Base-by-base conservation (phyloP, 2,113 vertebrate genomes). In the Festucalex cinctus region DNA sequence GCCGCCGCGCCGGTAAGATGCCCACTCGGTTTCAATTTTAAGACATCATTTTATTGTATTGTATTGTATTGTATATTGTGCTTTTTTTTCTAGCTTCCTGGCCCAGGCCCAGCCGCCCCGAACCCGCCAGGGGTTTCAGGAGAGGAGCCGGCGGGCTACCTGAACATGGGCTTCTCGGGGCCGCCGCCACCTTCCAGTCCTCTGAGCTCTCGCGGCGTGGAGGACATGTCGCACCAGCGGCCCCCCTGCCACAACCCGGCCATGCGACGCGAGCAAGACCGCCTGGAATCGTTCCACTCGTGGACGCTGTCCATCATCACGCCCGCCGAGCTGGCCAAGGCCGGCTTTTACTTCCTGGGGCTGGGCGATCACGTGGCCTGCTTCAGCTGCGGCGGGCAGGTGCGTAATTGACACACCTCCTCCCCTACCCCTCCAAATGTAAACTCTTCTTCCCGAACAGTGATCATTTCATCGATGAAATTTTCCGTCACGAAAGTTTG, bases 271-370 rank as follows among this genome's bases (percentile, higher is more conserved):
- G 95, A 99, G 78, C 95, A 96, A 76, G 95, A 93, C 12, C 94
- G 96, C 36, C 88, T 96, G 20, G 86, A 88, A 66, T 95, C 94
- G 54, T 99, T 94, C 71, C 91, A 90, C 10, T 71, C 85, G 0
- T 99, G 97, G 97, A 91, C 92, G 0, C 78, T 96, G 49, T 88
- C 92, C 0, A 95, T 93, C 73, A 88, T 98, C 66, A 93, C 93
- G 0, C 94, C 97, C 0, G 54, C 87, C 5, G 95, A 98, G 59
- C 90, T 99, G 43, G 95, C 95, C 57, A 98, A 93, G 88, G 97
- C 97, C 3, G 97, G 96, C 16, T 97, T 99, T 85, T 98, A 98
- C 79, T 97, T 94, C 70, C n/a, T 95, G 63, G 94, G 94, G 3
- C 94, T 93, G 62, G 94, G 90, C 2, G 97, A 99, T 76, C 86